Evolutionary conservation across 2,113 vertebrate species (phyloP), one percentile per base, ranked within the genome.

Genomic region (Phaetusa simplex): DNA sequence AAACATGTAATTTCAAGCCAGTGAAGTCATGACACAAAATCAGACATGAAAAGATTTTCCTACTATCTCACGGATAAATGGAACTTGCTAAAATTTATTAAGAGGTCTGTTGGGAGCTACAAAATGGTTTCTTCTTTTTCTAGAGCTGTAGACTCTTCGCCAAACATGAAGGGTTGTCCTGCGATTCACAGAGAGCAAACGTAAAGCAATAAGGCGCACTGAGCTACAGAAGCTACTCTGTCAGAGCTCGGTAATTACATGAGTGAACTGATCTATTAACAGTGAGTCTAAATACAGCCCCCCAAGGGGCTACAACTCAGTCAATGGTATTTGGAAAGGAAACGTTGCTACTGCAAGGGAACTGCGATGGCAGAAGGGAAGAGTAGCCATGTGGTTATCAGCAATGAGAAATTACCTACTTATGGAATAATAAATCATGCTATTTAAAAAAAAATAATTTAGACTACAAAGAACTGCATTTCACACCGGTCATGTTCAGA

Each of bases 1-100:
- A 50, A 80, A 97, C 23, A 4, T 52, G 53, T 42, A 62, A 94
- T 86, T 96, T 95, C 95, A 91, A 91, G 45, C 80, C 97, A 95
- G 11, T 93, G 88, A 97, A 87, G 91, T 93, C 96, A 93, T 16
- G 72, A 97, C 4, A 76, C 23, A 78, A 66, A 90, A 95, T 78
- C 88, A 96, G 95, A 94, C 80, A 93, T 81, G 77, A 83, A 97
- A 87, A 94, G 58, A 91, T 78, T 95, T 95, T 82, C 78, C 34
- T 84, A 40, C 64, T 61, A 89, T 71, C 92, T 95, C 73, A 86
- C 0, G 2, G 96, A 88, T 81, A 95, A 91, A 80, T 5, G 12
- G 80, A 83, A 81, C 86, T 70, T 34, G 21, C 71, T 81, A 42
- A 42, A 62, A 78, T 67, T 93, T 91, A 95, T 61, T 62, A 66